Evolutionary conservation across 2,888 invertebrate species (phyloP), one percentile per base, ranked within the genome.

Genomic region (Idaea straminata): DNA sequence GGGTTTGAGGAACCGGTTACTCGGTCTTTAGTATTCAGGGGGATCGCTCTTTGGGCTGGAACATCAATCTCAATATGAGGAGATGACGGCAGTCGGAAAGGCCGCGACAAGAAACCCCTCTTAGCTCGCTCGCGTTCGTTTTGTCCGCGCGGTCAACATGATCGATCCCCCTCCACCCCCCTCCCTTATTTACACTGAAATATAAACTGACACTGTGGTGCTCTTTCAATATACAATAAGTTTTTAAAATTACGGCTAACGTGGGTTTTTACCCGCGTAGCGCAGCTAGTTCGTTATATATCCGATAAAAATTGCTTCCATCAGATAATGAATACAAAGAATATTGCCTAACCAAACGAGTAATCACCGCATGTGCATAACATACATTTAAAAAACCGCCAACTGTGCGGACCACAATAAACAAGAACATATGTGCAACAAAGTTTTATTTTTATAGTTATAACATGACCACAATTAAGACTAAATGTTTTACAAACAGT

Each of bases 11-110:
- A 89, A 89, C 86, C 86, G 82, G 81, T 77, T 73, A 74, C 72
- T 77, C 81, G 77, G 83, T 84, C 83, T 83, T 91, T 92, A 90
- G 91, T 92, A 92, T 92, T 91, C 92, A 81, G 85, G 80, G 78
- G 79, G 75, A 81, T 75, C 77, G 80, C 81, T 78, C 77, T 78
- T 82, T 81, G 81, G 86, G 87, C 83, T 83, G 76, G 77, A 84
- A 86, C 91, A 92, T 92, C 92, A 92, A 92, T 92, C 91, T 92
- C 91, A 92, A 91, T 92, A 90, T 85, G 83, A 80, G 75, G 79
- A 83, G 86, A 87, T 91, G 92, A 91, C 92, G 89, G 84, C 77
- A 75, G 81, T 81, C 88, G 89, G 91, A 87, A 89, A 87, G 82
- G 83, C 84, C 77, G 80, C 82, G 85, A 92, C 92, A 92, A 91